phyloP scores from a whole-genome alignment of 2,113 vertebrate genomes.

The Platichthys stellatus region DNA sequence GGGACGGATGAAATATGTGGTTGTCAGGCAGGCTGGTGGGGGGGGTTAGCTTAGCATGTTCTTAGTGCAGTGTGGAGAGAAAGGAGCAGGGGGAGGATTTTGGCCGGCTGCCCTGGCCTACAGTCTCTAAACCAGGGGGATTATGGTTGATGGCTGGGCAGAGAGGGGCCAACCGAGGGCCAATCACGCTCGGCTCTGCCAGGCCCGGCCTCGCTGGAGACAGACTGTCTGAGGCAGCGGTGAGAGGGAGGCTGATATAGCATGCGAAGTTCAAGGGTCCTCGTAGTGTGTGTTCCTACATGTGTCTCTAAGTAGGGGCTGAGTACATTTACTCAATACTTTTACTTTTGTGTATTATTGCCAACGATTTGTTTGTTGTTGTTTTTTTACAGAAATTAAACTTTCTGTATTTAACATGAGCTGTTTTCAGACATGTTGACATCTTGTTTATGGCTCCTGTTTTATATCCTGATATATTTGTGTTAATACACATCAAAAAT shows the following conservation, averaged over 20 bases:
- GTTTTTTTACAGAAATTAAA: no score
- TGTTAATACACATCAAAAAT: no score
- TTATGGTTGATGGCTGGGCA: constrained; percentile 79
- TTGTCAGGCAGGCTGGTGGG: constrained; percentile 42
- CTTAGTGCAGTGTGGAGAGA: constrained; percentile 67
- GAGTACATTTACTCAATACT: neutral
- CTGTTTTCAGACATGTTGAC: no score
- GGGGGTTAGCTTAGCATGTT: constrained; percentile 67
- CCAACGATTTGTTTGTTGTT: no score
- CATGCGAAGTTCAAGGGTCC: constrained; percentile 66
- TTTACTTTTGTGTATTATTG: no score
- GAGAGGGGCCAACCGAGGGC: constrained; percentile 77
- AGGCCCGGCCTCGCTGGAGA: constrained; percentile 74
- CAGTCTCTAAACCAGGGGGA: constrained; percentile 76
- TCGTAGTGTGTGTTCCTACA: constrained; percentile 42
- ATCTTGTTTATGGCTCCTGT: no score
- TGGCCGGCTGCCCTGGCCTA: constrained; percentile 74
- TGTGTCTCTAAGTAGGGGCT: constrained; percentile 24
- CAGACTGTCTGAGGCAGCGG: constrained; percentile 75
- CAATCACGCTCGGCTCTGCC: constrained; percentile 70
- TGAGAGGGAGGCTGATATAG: constrained; percentile 51
- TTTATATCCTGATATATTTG: no score
- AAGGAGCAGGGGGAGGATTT: constrained; percentile 67
- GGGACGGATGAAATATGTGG: constrained; percentile 60
- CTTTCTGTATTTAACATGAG: no score